phyloP scores from a whole-genome alignment of 2,888 invertebrate species.

The Achlya flavicornis region DNA sequence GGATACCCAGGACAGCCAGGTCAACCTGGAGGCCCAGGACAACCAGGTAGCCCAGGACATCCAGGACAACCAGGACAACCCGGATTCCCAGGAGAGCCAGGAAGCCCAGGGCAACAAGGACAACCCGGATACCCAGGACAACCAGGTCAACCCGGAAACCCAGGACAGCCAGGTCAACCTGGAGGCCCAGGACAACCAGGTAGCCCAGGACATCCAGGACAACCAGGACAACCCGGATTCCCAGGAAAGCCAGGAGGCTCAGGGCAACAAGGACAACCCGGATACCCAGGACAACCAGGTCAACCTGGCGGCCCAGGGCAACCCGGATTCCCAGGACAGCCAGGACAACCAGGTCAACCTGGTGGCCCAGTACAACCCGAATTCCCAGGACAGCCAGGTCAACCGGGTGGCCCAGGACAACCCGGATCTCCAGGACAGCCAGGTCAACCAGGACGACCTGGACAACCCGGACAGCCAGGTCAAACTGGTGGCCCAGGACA shows the following conservation, averaged over 20 bases:
- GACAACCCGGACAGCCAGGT: conserved; percentile 14
- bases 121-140: too few species aligned
- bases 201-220: too few species aligned
- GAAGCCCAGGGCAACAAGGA: too few species aligned
- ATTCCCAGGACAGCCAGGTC: conserved; percentile 15
- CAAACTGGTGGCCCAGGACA: conserved; percentile 24
- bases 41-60: too few species aligned
- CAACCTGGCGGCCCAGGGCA: conserved; percentile 24
- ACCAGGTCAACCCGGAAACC: conserved; percentile 16
- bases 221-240: conserved; percentile 19
- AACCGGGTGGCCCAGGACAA: conserved; percentile 23
- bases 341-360: conserved; percentile 27
- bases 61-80: too few species aligned
- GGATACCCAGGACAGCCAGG: too few species aligned
- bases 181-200: too few species aligned
- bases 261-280: conserved; percentile 7
- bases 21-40: too few species aligned
- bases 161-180: too few species aligned
- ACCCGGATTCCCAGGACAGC: conserved; percentile 34
- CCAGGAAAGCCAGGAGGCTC: conserved; percentile 13
- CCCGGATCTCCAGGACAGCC: conserved; percentile 31
- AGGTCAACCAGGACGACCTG: conserved; percentile 32
- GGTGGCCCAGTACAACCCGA: conserved; percentile 34
- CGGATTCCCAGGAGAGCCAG: too few species aligned
- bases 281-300: conserved; percentile 14